These are phyloP conservation scores for Drosophila meridiana DNA, from an alignment of 2,888 invertebrate genomes.

Conservation along the genomic window DNA sequence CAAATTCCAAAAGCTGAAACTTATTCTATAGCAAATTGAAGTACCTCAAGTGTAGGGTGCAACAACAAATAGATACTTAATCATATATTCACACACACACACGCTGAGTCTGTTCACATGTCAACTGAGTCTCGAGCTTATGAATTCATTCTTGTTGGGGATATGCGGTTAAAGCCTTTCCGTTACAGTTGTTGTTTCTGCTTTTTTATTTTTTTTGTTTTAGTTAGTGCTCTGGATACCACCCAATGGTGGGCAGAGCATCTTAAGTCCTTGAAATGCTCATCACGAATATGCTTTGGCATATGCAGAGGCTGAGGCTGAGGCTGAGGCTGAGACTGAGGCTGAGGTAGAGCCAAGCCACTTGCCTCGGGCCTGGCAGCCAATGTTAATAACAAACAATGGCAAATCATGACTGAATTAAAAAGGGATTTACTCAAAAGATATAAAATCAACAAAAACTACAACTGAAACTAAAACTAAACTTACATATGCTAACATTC, in stretches of 20 bases:
- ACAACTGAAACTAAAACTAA: conserved; percentile 15
- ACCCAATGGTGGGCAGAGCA: conserved; percentile 10
- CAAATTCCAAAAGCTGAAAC: neutral
- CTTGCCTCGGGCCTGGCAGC: conserved; percentile 18
- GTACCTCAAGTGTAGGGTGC: conserved; percentile 31
- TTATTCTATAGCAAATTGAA: neutral
- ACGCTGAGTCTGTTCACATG: conserved; percentile 33
- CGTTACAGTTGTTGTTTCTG: conserved; percentile 33
- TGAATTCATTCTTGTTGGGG: conserved; percentile 39
- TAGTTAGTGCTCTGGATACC: conserved; percentile 7
- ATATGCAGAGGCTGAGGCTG: neutral
- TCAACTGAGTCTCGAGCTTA: conserved; percentile 51
- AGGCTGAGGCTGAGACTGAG: neutral
- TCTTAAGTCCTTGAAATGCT: conserved; percentile 66
- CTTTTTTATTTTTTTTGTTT: neutral
- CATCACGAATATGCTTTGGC: conserved; percentile 55
- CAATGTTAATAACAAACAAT: conserved; percentile 59
- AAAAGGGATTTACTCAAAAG: conserved; percentile 53
- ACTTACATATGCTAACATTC: neutral
- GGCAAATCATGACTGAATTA: conserved; percentile 65
- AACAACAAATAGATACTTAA: conserved; percentile 58
- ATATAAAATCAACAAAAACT: conserved; percentile 7
- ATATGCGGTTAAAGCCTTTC: conserved; percentile 50
- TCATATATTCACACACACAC: conserved; percentile 34
- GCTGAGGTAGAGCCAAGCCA: conserved; percentile 6